phyloP scores from a whole-genome alignment of 1,140 invertebrate species.

The Anastrepha ludens region DNA sequence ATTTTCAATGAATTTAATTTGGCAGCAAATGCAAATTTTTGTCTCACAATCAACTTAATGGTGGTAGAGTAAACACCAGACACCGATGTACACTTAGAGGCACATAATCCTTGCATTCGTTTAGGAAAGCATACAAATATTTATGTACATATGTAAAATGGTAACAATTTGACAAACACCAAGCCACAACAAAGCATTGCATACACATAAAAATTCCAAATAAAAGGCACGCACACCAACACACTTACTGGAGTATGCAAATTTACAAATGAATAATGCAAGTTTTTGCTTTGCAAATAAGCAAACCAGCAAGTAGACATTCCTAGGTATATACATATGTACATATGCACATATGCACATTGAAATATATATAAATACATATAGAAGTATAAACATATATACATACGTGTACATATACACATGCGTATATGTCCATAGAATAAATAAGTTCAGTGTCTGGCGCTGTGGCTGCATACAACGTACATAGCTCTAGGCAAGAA shows the following conservation, averaged over 20 bases:
- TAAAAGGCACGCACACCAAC: not conserved
- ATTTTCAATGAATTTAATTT: constrained; percentile 53
- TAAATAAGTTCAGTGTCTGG: too few relatives aligned
- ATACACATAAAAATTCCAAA: not conserved
- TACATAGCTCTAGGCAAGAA: too few relatives aligned
- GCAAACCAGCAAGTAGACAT: not conserved
- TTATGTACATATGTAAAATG: not conserved
- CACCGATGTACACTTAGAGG: not conserved
- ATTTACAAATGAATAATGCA: constrained; percentile 35
- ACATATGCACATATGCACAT: not conserved
- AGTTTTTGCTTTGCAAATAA: not conserved
- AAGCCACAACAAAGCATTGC: not conserved
- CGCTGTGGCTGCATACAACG: too few relatives aligned
- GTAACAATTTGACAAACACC: not conserved
- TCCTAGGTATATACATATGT: not conserved
- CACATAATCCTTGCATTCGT: not conserved
- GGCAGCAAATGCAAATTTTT: constrained; percentile 53
- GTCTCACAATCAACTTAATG: constrained; percentile 28
- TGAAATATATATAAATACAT: not conserved
- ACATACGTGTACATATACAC: too few relatives aligned
- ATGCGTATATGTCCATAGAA: too few relatives aligned
- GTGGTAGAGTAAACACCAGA: not conserved
- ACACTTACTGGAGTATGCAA: not conserved
- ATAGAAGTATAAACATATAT: not conserved
- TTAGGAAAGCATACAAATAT: not conserved